Evolutionary conservation across 2,113 vertebrate species (phyloP).

Genomic region (Spizaetus ornatus): DNA sequence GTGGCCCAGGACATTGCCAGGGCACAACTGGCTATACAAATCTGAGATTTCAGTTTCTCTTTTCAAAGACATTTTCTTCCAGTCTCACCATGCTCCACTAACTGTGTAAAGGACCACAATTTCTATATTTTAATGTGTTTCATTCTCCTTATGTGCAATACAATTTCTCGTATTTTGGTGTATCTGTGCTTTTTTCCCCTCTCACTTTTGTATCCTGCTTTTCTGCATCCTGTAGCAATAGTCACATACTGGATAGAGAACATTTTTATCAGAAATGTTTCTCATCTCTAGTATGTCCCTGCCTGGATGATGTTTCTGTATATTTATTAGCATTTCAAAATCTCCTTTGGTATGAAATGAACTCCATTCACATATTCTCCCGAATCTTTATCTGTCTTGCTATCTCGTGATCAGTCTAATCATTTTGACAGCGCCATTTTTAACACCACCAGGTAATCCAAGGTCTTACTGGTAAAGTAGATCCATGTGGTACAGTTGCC

Average conservation of each 20-base stretch:
- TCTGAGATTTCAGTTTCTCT: not conserved
- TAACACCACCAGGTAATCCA: not conserved
- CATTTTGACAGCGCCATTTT: not conserved
- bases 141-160: not conserved
- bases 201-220: not conserved
- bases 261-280: not conserved
- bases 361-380: not conserved
- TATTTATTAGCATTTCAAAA: not conserved
- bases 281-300: not conserved
- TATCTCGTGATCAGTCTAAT: not conserved
- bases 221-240: not conserved
- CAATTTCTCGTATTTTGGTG: not conserved
- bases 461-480: not conserved
- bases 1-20: not conserved
- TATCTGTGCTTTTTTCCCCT: accelerated
- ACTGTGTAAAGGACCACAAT: not conserved
- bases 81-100: not conserved
- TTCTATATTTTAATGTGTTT: not conserved
- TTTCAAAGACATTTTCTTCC: not conserved
- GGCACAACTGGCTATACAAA: not conserved
- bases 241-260: not conserved
- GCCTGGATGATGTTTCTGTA: not conserved
- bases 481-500: not conserved
- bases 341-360: not conserved
- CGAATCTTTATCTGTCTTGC: not conserved